These are phyloP conservation scores for Drosophila emarginata DNA, from an alignment of 2,888 invertebrate species.

Conservation along the genomic window DNA sequence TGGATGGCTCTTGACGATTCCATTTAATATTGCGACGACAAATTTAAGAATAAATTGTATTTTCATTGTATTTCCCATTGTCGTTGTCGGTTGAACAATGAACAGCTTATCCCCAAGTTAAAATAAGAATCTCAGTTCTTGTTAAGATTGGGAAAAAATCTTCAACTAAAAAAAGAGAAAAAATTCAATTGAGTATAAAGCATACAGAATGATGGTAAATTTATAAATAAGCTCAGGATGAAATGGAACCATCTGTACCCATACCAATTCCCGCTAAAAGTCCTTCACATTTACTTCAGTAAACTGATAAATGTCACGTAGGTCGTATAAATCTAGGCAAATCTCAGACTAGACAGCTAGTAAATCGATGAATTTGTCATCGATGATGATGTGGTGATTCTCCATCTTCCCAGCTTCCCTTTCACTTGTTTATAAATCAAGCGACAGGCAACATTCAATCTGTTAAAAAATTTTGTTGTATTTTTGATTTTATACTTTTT, in stretches of 20 bases:
- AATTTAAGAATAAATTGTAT: background rate
- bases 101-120: background rate
- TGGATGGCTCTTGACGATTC: background rate
- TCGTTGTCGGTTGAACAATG: background rate
- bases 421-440: background rate
- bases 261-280: background rate
- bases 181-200: background rate
- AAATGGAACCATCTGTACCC: background rate
- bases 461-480: background rate
- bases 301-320: constrained; percentile 8
- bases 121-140: background rate
- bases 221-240: background rate
- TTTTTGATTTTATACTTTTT: background rate
- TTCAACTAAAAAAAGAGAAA: background rate
- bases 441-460: background rate
- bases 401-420: too few relatives aligned
- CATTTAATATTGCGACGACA: background rate
- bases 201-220: constrained; percentile 1
- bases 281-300: background rate
- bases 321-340: background rate
- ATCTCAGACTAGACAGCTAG: background rate
- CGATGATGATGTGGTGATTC: constrained; percentile 7
- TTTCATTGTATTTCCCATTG: background rate
- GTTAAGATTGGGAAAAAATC: background rate
- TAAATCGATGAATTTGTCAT: constrained; percentile 51